phyloP scores from a whole-genome alignment of 1,140 invertebrate species.

The Lucilia cuprina region DNA sequence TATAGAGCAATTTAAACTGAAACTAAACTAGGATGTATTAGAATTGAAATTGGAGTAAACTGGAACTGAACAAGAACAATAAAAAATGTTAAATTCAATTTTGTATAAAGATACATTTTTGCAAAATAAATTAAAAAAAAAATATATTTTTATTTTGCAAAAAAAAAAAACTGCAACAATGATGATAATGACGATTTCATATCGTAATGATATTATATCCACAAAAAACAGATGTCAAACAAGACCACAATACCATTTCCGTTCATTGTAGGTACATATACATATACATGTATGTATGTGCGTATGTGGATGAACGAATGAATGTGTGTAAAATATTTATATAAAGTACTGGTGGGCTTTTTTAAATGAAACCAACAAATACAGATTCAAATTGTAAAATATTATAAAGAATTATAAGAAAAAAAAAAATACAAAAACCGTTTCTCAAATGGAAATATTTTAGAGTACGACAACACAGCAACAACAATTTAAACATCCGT shows the following conservation, averaged over 20 bases:
- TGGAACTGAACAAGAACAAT: too few relatives aligned
- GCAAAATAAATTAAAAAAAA: too few relatives aligned
- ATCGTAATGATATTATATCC: neutral
- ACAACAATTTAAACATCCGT: constrained; percentile 24
- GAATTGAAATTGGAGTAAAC: too few relatives aligned
- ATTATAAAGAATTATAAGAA: neutral
- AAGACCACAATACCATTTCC: constrained; percentile 31
- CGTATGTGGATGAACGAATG: too few relatives aligned
- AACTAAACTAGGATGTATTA: too few relatives aligned
- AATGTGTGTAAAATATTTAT: too few relatives aligned
- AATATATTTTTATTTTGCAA: too few relatives aligned
- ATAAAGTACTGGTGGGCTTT: neutral
- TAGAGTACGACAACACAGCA: neutral
- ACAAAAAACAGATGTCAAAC: constrained; percentile 23
- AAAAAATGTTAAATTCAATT: too few relatives aligned
- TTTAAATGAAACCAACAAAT: neutral
- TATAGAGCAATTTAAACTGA: too few relatives aligned
- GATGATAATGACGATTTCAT: neutral
- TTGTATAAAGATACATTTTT: too few relatives aligned
- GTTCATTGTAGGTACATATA: constrained; percentile 8
- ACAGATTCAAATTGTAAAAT: neutral
- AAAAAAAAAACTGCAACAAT: too few relatives aligned
- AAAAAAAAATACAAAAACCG: neutral
- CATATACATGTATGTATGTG: neutral
- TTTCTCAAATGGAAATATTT: constrained; percentile 15